phyloP scores from a whole-genome alignment of 2,888 invertebrate species.

The Sinelater perroti region DNA sequence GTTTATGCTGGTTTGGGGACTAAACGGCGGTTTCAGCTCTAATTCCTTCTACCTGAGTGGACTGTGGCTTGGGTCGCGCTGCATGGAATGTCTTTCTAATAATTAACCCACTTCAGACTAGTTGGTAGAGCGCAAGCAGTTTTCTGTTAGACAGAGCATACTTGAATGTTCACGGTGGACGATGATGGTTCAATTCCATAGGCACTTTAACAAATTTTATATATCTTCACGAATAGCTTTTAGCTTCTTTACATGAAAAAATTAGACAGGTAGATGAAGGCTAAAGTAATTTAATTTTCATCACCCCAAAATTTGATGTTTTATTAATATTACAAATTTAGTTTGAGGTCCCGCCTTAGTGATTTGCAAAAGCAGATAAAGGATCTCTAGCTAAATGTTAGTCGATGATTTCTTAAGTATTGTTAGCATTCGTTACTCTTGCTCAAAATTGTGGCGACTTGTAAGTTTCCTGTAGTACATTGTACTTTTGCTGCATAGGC shows the following conservation, averaged over 20 bases:
- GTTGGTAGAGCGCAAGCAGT: conserved; percentile 11
- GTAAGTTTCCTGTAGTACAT: conserved; percentile 1
- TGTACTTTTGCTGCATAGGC: conserved; percentile 17
- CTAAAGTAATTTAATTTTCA: conserved; percentile 6
- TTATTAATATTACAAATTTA: background rate
- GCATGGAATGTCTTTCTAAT: conserved; percentile 34
- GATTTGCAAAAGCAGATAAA: too few relatives aligned
- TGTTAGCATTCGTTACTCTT: conserved; percentile 20
- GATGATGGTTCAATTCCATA: conserved; percentile 14
- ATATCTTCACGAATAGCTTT: conserved; percentile 40
- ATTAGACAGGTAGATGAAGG: conserved; percentile 1
- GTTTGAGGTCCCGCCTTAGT: background rate
- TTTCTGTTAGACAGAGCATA: conserved; percentile 8
- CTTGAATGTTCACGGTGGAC: conserved; percentile 14
- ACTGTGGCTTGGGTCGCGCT: conserved; percentile 32
- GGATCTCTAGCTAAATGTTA: conserved; percentile 3
- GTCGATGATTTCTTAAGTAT: background rate
- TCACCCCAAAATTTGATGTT: background rate
- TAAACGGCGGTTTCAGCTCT: conserved; percentile 35
- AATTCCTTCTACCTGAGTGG: conserved; percentile 16
- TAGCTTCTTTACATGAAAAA: conserved; percentile 37
- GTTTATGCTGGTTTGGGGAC: conserved; percentile 38
- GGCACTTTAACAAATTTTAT: conserved; percentile 41
- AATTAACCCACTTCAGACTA: conserved; percentile 5
- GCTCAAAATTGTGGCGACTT: conserved; percentile 34